Percentiles rank a stretch among this genome's conserved stretches.
These are phyloP conservation scores for Taphrorychus bicolor DNA, from an alignment of 2,888 invertebrate genomes.

Conservation along the genomic window DNA sequence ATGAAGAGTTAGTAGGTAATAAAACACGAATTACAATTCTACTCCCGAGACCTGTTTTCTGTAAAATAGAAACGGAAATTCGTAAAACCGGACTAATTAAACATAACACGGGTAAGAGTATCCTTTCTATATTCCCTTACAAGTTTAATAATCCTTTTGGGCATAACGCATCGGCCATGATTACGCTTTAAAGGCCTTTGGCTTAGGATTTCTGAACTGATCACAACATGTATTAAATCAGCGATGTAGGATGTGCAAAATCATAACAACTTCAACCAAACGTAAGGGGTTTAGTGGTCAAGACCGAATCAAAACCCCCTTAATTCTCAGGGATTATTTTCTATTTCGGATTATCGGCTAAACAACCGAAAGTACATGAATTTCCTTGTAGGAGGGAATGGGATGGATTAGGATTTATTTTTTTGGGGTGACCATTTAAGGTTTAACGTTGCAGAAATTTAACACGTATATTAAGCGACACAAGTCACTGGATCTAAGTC, in stretches of 20 bases:
- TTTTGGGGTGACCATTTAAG: too few relatives aligned
- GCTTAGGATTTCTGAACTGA: neutral
- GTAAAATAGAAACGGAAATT: conserved; percentile 9
- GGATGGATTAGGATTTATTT: neutral
- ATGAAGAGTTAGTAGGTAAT: conserved; percentile 9
- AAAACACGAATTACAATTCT: conserved; percentile 13
- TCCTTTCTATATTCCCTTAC: conserved; percentile 23
- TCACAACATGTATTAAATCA: neutral
- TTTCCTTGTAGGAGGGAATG: neutral
- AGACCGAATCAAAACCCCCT: neutral
- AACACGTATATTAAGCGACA: too few relatives aligned
- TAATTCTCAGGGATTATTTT: neutral
- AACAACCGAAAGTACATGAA: neutral
- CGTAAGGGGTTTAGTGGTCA: neutral
- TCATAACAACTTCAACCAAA: neutral
- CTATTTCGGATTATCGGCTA: neutral
- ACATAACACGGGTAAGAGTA: conserved; percentile 27
- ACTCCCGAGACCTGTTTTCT: conserved; percentile 3
- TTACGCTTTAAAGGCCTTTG: conserved; percentile 17
- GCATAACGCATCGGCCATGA: conserved; percentile 16
- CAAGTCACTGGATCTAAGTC: too few relatives aligned
- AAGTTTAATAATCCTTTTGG: conserved; percentile 27
- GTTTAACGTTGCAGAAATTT: too few relatives aligned
- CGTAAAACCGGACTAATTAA: conserved; percentile 26
- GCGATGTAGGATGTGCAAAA: neutral